Percentiles rank a stretch among this genome's conserved stretches.
These are phyloP conservation scores for Lacanobia oleracea DNA, from an alignment of 2,888 invertebrate genomes.

Conservation along the genomic window DNA sequence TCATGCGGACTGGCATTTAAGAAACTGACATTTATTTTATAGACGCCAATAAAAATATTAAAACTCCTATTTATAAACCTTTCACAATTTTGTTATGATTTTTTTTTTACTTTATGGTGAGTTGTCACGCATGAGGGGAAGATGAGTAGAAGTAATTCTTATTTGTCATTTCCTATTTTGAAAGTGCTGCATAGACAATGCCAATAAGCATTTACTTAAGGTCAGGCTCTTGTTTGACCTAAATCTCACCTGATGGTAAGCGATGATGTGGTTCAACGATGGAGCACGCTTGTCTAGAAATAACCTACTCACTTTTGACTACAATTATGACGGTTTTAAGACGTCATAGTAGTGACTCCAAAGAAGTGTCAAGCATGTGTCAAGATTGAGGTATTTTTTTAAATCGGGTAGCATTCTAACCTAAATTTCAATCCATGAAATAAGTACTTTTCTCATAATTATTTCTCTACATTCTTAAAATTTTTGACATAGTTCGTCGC, in stretches of 20 bases:
- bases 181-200: neutral
- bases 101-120: conserved; percentile 37
- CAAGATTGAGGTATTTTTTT: no score
- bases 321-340: no score
- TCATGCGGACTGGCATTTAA: conserved; percentile 54
- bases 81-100: conserved; percentile 61
- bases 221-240: no score
- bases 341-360: no score
- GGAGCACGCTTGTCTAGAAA: neutral
- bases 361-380: no score
- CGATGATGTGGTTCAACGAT: neutral
- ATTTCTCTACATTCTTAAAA: no score
- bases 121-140: conserved; percentile 21
- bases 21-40: conserved; percentile 56
- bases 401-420: no score
- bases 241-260: neutral
- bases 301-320: no score
- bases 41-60: conserved; percentile 49
- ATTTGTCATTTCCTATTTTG: neutral
- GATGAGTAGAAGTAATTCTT: neutral
- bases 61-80: conserved; percentile 16
- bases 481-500: no score
- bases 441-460: no score
- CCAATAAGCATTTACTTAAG: neutral
- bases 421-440: no score